Evolutionary conservation across 2,888 invertebrate species (phyloP).

Genomic region (Dichetophora obliterata): DNA sequence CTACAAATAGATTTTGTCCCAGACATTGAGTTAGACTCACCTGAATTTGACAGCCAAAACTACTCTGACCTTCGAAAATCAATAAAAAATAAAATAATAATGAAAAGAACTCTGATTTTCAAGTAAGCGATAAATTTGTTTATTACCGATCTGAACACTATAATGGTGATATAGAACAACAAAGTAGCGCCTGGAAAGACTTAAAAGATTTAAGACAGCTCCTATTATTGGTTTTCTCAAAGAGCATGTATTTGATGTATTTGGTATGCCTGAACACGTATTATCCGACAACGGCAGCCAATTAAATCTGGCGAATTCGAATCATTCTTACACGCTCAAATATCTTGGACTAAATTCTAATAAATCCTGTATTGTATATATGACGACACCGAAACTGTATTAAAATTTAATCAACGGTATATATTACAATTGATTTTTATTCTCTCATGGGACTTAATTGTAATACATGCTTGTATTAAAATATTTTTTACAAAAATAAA

Average conservation of each 20-base stretch:
- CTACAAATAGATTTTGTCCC: background rate
- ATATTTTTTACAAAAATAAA: too few species aligned
- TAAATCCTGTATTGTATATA: too few species aligned
- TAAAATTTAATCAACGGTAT: too few species aligned
- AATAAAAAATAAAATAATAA: background rate
- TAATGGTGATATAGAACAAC: conserved; percentile 5
- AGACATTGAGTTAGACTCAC: background rate
- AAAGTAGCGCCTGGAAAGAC: background rate
- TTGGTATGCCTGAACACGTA: background rate
- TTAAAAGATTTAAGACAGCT: background rate
- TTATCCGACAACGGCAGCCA: background rate
- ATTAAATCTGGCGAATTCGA: background rate
- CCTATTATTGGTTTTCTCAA: background rate
- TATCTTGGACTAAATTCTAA: too few species aligned
- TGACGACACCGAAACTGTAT: too few species aligned
- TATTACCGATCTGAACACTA: background rate
- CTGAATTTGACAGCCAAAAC: background rate
- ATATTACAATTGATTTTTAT: too few species aligned
- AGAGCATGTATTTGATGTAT: too few species aligned
- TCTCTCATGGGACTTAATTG: too few species aligned
- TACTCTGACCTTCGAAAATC: too few species aligned
- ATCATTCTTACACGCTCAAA: too few species aligned
- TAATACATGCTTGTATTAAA: too few species aligned
- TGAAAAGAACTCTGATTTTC: background rate
- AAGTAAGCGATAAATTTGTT: background rate